Evolutionary conservation across 2,113 vertebrate species (phyloP).

Genomic region (Hemiprocne comata): DNA sequence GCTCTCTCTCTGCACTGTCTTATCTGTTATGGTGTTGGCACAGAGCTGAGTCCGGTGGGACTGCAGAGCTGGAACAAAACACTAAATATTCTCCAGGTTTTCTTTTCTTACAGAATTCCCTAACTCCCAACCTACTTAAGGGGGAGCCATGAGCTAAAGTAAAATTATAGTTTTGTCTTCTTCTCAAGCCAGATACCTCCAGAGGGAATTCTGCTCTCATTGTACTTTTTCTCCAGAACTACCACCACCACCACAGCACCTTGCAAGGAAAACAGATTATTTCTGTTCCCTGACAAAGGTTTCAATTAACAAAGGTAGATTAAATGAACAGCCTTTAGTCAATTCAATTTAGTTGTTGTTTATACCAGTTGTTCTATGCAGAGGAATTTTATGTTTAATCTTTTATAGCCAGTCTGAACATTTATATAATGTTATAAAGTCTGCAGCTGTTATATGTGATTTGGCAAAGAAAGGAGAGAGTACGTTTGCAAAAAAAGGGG

Average conservation of each 20-base stretch:
- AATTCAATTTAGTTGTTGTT: not conserved
- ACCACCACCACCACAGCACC: constrained; percentile 46
- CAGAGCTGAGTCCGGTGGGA: constrained; percentile 32
- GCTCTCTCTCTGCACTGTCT: constrained; percentile 49
- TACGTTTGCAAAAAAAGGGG: not conserved
- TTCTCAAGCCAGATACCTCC: constrained; percentile 65
- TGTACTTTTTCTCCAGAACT: constrained; percentile 28
- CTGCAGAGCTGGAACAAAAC: constrained; percentile 53
- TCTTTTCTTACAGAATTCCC: constrained; percentile 70
- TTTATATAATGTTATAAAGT: constrained; percentile 60
- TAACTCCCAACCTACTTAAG: constrained; percentile 71
- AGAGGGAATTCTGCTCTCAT: constrained; percentile 24
- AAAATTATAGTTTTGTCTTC: constrained; percentile 75
- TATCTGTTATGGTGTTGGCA: constrained; percentile 73
- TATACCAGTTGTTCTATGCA: not conserved
- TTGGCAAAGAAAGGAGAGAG: constrained; percentile 45
- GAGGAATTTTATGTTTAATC: constrained; percentile 56
- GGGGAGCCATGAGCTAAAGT: constrained; percentile 69
- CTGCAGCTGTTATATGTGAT: constrained; percentile 62
- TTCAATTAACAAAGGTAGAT: constrained; percentile 15
- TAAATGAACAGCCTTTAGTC: not conserved
- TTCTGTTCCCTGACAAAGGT: not conserved
- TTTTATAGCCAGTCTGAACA: constrained; percentile 48
- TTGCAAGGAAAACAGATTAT: constrained; percentile 40
- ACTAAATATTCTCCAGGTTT: constrained; percentile 72